phyloP scores from a whole-genome alignment of 1,140 invertebrate species.

The Lucilia cuprina region DNA sequence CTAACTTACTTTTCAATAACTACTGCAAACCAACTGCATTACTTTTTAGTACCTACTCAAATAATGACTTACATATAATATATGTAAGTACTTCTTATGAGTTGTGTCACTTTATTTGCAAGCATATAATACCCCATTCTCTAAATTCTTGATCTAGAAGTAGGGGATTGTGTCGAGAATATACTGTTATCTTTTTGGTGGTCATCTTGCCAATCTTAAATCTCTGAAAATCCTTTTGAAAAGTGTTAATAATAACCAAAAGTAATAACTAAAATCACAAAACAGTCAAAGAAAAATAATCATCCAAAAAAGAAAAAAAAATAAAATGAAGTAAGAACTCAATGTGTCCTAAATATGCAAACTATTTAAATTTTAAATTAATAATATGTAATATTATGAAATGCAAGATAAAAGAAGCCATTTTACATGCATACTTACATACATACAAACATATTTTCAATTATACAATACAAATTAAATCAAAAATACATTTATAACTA shows the following conservation, averaged over 20 bases:
- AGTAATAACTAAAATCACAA: neutral
- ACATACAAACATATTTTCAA: neutral
- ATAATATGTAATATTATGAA: no score
- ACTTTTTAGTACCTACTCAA: no score
- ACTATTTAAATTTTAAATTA: conserved; percentile 40
- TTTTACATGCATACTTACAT: neutral
- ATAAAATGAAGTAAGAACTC: conserved; percentile 47
- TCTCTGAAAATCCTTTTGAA: neutral
- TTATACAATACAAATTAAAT: conserved; percentile 3
- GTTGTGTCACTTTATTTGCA: no score
- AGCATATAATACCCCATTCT: no score
- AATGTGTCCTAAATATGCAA: conserved; percentile 56
- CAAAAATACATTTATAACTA: neutral
- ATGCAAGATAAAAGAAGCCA: neutral
- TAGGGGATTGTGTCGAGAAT: no score
- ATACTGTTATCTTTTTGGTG: no score
- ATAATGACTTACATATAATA: no score
- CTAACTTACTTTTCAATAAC: no score
- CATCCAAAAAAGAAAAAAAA: conserved; percentile 40
- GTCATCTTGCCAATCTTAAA: no score
- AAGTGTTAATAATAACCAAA: neutral
- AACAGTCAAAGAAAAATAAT: neutral
- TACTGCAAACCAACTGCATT: no score
- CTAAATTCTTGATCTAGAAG: no score
- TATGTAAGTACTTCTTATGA: no score